Percentiles rank a stretch among this genome's conserved stretches.
Conservation (phyloP, 1,140 invertebrate genomes). For the Caenorhabditis tropicalis region DNA sequence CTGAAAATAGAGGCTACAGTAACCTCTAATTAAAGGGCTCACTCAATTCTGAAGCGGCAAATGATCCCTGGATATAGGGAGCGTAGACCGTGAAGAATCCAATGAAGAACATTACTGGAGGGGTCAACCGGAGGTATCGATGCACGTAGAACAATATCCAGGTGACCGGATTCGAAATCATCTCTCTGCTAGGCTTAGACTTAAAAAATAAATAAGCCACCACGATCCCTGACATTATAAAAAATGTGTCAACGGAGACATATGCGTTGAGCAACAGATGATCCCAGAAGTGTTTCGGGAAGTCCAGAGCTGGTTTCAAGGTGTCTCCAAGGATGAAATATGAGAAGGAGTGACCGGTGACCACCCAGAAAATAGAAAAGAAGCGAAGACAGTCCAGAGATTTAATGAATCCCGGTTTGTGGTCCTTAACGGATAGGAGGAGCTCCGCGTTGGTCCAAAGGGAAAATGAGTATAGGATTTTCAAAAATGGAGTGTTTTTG, state of each 20-base stretch:
- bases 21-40: not conserved
- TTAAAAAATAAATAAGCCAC: constrained; percentile 54
- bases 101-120: constrained; percentile 46
- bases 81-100: constrained; percentile 42
- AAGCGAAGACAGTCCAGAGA: constrained; percentile 71
- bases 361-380: constrained; percentile 72
- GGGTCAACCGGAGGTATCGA: constrained; percentile 49
- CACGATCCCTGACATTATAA: constrained; percentile 47
- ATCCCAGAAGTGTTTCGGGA: constrained; percentile 28
- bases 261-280: constrained; percentile 43
- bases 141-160: constrained; percentile 36
- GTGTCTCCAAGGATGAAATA: not conserved
- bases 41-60: not conserved
- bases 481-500: constrained; percentile 36
- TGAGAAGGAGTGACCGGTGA: constrained; percentile 64
- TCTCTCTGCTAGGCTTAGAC: not conserved
- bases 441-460: not conserved
- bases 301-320: not conserved
- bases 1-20: not conserved
- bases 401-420: constrained; percentile 22
- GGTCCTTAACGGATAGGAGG: not conserved
- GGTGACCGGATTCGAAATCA: not conserved
- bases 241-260: constrained; percentile 55
- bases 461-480: not conserved
- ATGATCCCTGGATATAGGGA: constrained; percentile 14